Evolutionary conservation across 2,888 invertebrate species (phyloP).

Genomic region (Archaeoteleia sp.): DNA sequence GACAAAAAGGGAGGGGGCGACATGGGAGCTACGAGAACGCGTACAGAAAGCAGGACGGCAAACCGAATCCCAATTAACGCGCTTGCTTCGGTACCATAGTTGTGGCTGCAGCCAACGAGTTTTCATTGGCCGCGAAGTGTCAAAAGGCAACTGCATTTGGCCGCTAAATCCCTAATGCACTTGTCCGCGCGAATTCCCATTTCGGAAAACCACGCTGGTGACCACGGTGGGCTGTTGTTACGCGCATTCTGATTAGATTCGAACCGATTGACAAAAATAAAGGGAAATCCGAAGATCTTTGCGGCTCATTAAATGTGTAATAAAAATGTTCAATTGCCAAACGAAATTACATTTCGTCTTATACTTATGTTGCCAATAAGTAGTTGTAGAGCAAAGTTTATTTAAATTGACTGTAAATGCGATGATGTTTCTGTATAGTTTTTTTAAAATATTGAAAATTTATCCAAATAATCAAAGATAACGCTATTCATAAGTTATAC

Average conservation of each 20-base stretch:
- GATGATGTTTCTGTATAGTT: no score
- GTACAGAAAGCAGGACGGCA: conserved; percentile 38
- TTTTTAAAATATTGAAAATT: no score
- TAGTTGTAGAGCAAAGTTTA: no score
- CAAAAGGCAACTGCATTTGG: conserved; percentile 59
- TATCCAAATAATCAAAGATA: no score
- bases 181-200: conserved; percentile 49
- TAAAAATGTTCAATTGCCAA: no score
- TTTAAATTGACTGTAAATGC: no score
- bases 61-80: conserved; percentile 55
- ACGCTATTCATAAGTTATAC: no score
- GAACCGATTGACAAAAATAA: conserved; percentile 31
- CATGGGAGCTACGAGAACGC: conserved; percentile 7
- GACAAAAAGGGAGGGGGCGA: no score
- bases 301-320: no score
- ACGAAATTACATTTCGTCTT: no score
- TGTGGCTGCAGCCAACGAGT: conserved; percentile 58
- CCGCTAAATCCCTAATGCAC: conserved; percentile 57
- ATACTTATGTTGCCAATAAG: no score
- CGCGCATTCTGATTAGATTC: conserved; percentile 40
- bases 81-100: conserved; percentile 38
- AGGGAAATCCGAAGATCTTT: background rate
- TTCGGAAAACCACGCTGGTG: conserved; percentile 40
- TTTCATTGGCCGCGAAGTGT: conserved; percentile 58
- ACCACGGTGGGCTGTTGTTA: conserved; percentile 41